Base-by-base conservation (phyloP, 2,797 vertebrate genomes). In the Scyliorhinus canicula region DNA sequence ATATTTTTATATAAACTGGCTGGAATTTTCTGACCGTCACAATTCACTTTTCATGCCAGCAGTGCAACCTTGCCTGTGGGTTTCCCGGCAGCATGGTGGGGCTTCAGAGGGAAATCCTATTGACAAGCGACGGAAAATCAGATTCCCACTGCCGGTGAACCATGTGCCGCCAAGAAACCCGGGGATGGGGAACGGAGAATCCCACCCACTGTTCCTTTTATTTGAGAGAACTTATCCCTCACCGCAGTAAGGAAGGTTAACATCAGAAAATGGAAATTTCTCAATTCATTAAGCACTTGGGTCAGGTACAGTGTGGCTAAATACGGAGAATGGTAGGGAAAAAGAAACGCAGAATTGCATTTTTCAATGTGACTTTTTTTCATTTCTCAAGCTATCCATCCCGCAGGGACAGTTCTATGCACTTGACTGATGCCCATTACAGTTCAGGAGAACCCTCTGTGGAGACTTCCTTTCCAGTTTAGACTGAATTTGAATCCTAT, bases 221-320 rank as follows among this genome's bases (percentile, higher is more conserved):
- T 96, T 96, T 96, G 96, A 57, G 95, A 96, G 95, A 95, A 95
- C 94, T 95, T 95, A 96, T 95, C 95, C 96, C 96, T 96, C 96
- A 95, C 97, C 95, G 97, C 96, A 97, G 97, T 96, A 95, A 97
- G 96, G 96, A 97, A 96, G 96, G 97, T 97, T 96, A 97, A 97
- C 96, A 96, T 19, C 57, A 14, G 50, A n/a, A 35, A 28, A 55
- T 88, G 52, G 47, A 88, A 57, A 35, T 31, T 88, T 88, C 28
- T 88, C 50, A 52, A 31, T 88, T 88, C n/a, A 0, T 55, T 57
- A 52, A n/a, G 52, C 31, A 57, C 12, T 88, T 40, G 21, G 79
- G 19, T 26, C 79, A 82, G 21, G n/a, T 40, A 77, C 74, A 77
- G 3, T 77, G 40, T 40, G 12, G 40, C 26, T 47, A 47, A 82